phyloP scores from a whole-genome alignment of 2,888 invertebrate genomes.

The Xanthorhoe designata region DNA sequence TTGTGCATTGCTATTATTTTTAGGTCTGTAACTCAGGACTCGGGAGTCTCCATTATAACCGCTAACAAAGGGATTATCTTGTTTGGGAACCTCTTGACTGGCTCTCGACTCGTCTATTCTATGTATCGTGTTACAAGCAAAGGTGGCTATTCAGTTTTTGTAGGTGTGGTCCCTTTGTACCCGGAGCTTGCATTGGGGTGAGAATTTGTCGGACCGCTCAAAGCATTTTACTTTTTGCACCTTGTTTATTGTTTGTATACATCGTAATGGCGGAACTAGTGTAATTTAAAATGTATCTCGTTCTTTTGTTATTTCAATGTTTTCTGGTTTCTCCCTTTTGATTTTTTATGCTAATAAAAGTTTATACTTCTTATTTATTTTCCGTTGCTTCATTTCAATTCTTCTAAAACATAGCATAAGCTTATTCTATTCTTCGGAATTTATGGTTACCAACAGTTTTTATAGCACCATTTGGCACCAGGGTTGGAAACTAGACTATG shows the following conservation, averaged over 20 bases:
- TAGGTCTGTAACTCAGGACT: conserved; percentile 46
- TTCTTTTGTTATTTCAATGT: conserved; percentile 14
- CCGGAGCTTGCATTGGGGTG: conserved; percentile 59
- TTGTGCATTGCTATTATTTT: background rate
- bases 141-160: conserved; percentile 76
- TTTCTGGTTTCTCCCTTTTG: conserved; percentile 25
- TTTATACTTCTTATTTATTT: conserved; percentile 1
- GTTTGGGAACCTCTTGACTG: conserved; percentile 84
- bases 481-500: conserved; percentile 39
- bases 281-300: conserved; percentile 55
- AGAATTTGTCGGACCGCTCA: conserved; percentile 67
- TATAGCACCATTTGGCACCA: conserved; percentile 23
- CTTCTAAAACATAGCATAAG: background rate
- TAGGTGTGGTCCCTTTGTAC: conserved; percentile 71
- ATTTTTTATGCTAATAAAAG: background rate
- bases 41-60: conserved; percentile 76
- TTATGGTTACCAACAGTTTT: conserved; percentile 16
- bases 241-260: conserved; percentile 57
- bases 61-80: conserved; percentile 83
- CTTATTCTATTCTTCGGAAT: background rate
- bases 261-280: conserved; percentile 51
- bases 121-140: conserved; percentile 75
- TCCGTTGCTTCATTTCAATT: background rate
- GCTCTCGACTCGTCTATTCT: conserved; percentile 66
- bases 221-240: conserved; percentile 62